phyloP scores from a whole-genome alignment of 2,797 vertebrate genomes.

The Taeniopygia guttata region DNA sequence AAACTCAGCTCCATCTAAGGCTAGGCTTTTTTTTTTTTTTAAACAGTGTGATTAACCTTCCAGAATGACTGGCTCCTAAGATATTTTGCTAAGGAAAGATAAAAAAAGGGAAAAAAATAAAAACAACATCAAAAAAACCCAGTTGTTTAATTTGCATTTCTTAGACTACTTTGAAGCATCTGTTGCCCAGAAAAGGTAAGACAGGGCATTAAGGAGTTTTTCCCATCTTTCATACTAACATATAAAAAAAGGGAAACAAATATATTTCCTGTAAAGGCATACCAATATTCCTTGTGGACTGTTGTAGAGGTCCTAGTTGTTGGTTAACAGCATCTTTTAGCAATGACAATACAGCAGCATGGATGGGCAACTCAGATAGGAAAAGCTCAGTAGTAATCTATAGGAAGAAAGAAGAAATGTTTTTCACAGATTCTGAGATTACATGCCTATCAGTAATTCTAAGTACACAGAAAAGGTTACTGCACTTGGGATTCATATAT shows the following conservation, averaged over 20 bases:
- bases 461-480: slow-evolving; percentile 29
- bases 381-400: neutral
- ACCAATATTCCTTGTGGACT: neutral
- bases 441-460: slow-evolving; percentile 10
- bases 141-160: neutral
- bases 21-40: neutral
- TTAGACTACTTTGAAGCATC: neutral
- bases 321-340: neutral
- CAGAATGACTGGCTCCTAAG: neutral
- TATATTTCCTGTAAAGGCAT: neutral
- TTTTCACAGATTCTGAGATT: slow-evolving; percentile 13
- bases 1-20: neutral
- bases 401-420: neutral
- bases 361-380: neutral
- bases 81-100: neutral
- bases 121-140: neutral
- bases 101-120: neutral
- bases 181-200: neutral
- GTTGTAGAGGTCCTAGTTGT: neutral
- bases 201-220: neutral
- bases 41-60: neutral
- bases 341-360: neutral
- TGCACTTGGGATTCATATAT: slow-evolving; percentile 29
- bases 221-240: neutral
- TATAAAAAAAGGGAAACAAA: neutral